Conservation (phyloP, 2,797 vertebrate species). For the Staurois parvus region DNA sequence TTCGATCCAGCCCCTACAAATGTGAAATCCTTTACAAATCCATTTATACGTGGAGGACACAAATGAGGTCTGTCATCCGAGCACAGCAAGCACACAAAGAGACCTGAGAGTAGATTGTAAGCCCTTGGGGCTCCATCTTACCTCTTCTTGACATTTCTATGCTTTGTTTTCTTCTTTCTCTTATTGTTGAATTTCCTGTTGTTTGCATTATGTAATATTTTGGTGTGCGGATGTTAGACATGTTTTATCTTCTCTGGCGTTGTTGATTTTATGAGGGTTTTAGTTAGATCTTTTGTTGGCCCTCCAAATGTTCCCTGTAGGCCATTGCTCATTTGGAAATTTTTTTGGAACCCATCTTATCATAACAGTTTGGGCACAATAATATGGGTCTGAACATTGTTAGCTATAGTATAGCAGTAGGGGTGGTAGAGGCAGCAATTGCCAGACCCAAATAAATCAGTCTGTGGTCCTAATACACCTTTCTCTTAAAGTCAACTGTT, state of each 20-base stretch:
- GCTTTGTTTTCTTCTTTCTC: background rate
- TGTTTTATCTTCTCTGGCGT: background rate
- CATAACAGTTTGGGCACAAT: background rate
- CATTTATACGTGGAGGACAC: constrained; percentile 44
- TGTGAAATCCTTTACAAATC: constrained; percentile 52
- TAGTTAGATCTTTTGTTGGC: background rate
- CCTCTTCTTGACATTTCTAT: constrained; percentile 45
- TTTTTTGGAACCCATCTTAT: background rate
- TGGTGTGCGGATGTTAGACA: background rate
- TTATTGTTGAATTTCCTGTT: background rate
- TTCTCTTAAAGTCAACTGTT: background rate
- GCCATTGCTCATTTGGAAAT: background rate
- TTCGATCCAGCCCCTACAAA: constrained; percentile 30
- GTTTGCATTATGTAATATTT: background rate
- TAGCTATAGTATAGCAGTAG: too few species aligned
- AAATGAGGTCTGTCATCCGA: constrained; percentile 53
- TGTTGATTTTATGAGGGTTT: background rate
- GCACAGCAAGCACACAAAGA: constrained; percentile 15
- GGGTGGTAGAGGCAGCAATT: too few species aligned
- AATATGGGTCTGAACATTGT: background rate
- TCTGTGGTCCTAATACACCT: too few species aligned
- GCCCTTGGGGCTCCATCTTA: constrained; percentile 44
- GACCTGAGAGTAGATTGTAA: constrained; percentile 38
- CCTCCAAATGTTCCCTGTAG: background rate
- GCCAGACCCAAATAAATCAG: too few species aligned